These are phyloP conservation scores for Nezara viridula DNA, from an alignment of 2,888 invertebrate genomes.

Conservation along the genomic window DNA sequence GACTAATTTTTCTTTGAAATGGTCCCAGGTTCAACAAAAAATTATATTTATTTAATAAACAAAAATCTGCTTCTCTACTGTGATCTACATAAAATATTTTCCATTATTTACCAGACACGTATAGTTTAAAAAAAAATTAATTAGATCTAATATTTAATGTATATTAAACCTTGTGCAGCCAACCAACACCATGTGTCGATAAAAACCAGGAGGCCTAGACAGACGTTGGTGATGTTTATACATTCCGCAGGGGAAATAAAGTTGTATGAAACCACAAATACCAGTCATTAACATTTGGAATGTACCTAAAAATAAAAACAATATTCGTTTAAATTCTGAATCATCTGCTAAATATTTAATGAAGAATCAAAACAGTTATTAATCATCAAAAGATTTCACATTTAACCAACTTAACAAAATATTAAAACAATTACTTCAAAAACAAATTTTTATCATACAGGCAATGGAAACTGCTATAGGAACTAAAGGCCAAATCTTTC, in stretches of 20 bases:
- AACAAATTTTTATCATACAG: background rate
- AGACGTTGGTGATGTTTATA: conserved; percentile 75
- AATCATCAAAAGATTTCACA: background rate
- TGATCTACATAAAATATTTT: too few species aligned
- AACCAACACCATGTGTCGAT: conserved; percentile 80
- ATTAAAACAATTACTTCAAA: background rate
- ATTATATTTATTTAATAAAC: too few species aligned
- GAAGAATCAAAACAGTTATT: background rate
- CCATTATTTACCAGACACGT: too few species aligned
- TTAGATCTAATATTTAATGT: background rate
- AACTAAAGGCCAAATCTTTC: background rate
- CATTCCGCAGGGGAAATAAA: conserved; percentile 82
- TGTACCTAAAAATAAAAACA: conserved; percentile 72
- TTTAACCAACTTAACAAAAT: background rate
- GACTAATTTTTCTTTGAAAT: too few species aligned
- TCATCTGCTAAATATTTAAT: background rate
- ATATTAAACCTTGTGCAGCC: conserved; percentile 76
- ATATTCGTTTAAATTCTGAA: background rate
- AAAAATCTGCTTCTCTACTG: too few species aligned
- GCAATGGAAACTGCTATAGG: background rate
- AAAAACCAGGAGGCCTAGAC: conserved; percentile 78
- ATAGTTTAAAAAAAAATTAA: background rate
- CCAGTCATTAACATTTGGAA: conserved; percentile 84
- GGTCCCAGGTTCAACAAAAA: too few species aligned
- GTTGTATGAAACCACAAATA: conserved; percentile 80